Base-by-base conservation (phyloP, 2,888 invertebrate genomes). In the Stegophylla sp. region DNA sequence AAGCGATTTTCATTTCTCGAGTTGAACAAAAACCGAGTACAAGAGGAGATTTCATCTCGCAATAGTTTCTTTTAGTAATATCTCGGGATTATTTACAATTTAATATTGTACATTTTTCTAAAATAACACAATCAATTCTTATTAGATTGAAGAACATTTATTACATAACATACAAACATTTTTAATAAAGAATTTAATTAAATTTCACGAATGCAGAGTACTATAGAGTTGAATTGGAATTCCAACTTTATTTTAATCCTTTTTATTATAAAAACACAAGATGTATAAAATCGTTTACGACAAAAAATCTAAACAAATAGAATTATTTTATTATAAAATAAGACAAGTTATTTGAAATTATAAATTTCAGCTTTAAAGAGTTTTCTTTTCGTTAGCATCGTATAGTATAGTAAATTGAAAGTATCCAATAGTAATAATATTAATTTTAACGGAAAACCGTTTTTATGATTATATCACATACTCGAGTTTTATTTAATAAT, bases 1-100 rank as follows among this genome's bases (percentile, higher is more conserved):
- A 13, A 69, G 69, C 28, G 7, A 69, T 51, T 51, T 69, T n/a
- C 51, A 34, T 67, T 51, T 51, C 51, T 51, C 28, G 28, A 51
- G 69, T 69, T 51, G 28, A 51, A 51, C 51, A 69, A 69, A 51
- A 48, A 48, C 26, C 48, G n/a, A 51, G n/a, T 17, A 10, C 4
- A 12, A n/a, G 20, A 48, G 23, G 15, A 43, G 20, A 64, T 64
- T 45, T 26, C 15, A 7, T 17, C 17, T 28, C 10, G 48, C 17
- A 28, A 67, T n/a, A 67, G n/a, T 48, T 67, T 26, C 23, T 67
- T 17, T 64, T 0, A 3, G 4, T n/a, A n/a, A n/a, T 48, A 67
- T 67, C 20, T 66, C 15, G 3, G 43, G 15, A 43, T 43, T 17
- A 7, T 20, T 64, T 64, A n/a, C 12, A 64, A n/a, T 34, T 28